Evolutionary conservation across 2,888 invertebrate genomes (phyloP), one percentile per base, ranked within the genome.

Genomic region (Drosophila picticornis): DNA sequence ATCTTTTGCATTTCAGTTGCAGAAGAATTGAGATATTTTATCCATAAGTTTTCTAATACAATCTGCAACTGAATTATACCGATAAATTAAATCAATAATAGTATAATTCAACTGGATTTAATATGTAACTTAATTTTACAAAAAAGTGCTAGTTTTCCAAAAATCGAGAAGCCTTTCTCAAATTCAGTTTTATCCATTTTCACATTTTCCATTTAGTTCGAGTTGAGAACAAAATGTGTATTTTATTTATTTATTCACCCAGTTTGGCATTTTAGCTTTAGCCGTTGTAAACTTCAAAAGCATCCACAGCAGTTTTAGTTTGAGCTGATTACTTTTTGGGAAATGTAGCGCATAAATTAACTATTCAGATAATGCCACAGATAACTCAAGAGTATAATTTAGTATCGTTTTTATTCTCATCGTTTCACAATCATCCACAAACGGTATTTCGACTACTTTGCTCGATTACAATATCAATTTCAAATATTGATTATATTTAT

Each of bases 371-470:
- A 29, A 29, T 29, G 40, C 56, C 29, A 29, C 25, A 29, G 13
- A 36, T 69, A 16, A 34, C 50, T 73, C 72, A 71, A 79, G 81
- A 75, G 71, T 88, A 87, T 88, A 78, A 88, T 90, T 84, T 90
- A 84, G 77, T 90, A 84, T 90, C 90, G 88, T 90, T 76, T 90
- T 90, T 81, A 77, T 81, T 86, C 84, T 80, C 81, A 81, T 91
- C 84, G 81, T 90, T 90, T 90, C 84, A 86, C 87, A 85, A 91
- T 87, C 88, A 90, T 89, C 89, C 91, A 86, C 78, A 86, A 80
- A 77, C 89, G 72, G 53, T 70, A 63, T 78, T 81, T 91, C 84
- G 80, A 81, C 78, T 88, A 79, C 82, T 83, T 76, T 84, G 80
- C 77, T 77, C 76, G 91, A 78, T 87, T 86, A 90, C 88, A 87